These are phyloP conservation scores for Rhynchomys soricoides DNA, from an alignment of 2,113 vertebrate genomes.

Conservation along the genomic window DNA sequence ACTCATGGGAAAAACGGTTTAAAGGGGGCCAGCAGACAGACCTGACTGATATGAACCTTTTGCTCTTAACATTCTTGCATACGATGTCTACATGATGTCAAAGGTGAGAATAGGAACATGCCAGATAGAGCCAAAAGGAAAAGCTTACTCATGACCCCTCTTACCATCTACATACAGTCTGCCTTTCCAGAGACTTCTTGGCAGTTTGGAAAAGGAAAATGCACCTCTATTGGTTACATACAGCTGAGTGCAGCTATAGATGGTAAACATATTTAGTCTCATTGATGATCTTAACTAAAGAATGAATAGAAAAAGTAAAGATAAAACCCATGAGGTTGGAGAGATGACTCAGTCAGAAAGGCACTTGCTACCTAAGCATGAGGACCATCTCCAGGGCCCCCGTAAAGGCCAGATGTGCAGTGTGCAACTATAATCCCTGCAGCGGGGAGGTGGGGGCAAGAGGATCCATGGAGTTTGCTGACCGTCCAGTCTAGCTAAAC, in stretches of 20 bases:
- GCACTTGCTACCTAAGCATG: not conserved
- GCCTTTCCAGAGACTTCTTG: not conserved
- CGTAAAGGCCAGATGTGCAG: not conserved
- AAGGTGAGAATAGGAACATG: not conserved
- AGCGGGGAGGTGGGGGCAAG: not conserved
- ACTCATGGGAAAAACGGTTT: not conserved
- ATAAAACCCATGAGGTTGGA: not conserved
- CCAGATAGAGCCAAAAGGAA: not conserved
- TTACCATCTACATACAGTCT: not conserved
- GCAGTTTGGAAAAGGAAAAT: not conserved
- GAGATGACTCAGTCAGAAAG: not conserved
- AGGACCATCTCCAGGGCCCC: not conserved
- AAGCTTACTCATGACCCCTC: not conserved
- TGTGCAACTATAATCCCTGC: not conserved
- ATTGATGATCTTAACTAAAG: not conserved
- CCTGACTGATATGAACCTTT: not conserved
- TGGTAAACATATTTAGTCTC: slow-evolving; percentile 20
- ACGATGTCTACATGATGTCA: not conserved
- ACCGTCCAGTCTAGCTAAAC: not conserved
- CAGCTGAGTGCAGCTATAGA: not conserved
- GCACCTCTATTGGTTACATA: not conserved
- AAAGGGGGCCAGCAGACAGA: not conserved
- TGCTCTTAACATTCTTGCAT: not conserved
- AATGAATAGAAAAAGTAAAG: slow-evolving; percentile 1
- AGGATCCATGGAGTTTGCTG: not conserved